Conservation (phyloP, 2,113 vertebrate genomes). For the Tachuris rubrigastra region DNA sequence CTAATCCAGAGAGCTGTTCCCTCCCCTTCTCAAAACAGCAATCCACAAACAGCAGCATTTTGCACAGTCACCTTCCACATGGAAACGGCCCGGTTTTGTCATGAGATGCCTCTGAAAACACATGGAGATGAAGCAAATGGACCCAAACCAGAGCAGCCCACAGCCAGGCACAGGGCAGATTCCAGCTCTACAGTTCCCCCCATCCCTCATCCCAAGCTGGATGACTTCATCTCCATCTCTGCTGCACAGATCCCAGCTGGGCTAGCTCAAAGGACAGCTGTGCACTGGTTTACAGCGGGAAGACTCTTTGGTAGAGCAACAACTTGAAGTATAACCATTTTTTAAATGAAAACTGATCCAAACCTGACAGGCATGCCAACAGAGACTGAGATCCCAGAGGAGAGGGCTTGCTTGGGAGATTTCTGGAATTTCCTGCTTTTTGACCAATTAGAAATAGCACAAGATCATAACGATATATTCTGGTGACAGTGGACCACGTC, state of each 20-base stretch:
- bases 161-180: background rate
- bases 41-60: background rate
- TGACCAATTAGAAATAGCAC: background rate
- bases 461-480: background rate
- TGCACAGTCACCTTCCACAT: background rate
- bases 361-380: constrained; percentile 20
- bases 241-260: background rate
- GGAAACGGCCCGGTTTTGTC: background rate
- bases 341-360: constrained; percentile 30
- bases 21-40: background rate
- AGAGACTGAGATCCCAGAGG: constrained; percentile 16
- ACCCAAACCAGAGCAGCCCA: background rate
- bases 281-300: background rate
- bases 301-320: background rate
- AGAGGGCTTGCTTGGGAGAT: background rate
- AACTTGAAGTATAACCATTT: background rate
- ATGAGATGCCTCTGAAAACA: background rate
- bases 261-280: constrained; percentile 18
- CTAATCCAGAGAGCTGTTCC: background rate
- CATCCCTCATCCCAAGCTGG: background rate
- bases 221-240: constrained; percentile 8
- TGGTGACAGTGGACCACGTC: background rate
- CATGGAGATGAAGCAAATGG: background rate
- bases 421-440: constrained; percentile 53
- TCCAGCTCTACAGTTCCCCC: background rate